Conservation (phyloP, 2,113 vertebrate species). For the Girardinichthys multiradiatus region DNA sequence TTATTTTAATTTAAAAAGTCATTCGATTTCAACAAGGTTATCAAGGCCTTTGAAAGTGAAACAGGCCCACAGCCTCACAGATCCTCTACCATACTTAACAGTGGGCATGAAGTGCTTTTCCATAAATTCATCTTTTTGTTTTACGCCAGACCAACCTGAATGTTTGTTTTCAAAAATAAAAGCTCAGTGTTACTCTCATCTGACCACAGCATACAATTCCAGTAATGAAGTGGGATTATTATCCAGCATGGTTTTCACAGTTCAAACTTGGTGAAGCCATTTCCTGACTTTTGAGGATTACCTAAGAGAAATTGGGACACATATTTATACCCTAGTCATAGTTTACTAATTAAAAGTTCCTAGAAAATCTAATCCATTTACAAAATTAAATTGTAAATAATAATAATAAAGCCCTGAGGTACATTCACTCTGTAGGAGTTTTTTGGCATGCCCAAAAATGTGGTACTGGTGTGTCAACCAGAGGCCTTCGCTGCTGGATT, state of each 20-base stretch:
- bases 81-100: not conserved
- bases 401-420: not conserved
- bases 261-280: not conserved
- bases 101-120: not conserved
- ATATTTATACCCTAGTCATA: not conserved
- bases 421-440: no score
- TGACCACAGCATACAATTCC: no score
- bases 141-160: not conserved
- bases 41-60: not conserved
- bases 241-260: no score
- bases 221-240: no score
- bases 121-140: not conserved
- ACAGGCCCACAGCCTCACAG: not conserved
- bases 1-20: not conserved
- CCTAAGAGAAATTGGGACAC: not conserved
- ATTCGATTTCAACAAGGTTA: not conserved
- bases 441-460: no score
- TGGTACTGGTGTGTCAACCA: no score
- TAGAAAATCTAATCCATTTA: not conserved
- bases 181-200: no score
- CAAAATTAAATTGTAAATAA: not conserved
- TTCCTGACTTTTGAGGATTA: not conserved
- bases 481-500: no score
- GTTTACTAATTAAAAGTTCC: not conserved
- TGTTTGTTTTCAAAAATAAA: not conserved